phyloP scores from a whole-genome alignment of 2,113 vertebrate genomes.

The Eolophus roseicapilla region DNA sequence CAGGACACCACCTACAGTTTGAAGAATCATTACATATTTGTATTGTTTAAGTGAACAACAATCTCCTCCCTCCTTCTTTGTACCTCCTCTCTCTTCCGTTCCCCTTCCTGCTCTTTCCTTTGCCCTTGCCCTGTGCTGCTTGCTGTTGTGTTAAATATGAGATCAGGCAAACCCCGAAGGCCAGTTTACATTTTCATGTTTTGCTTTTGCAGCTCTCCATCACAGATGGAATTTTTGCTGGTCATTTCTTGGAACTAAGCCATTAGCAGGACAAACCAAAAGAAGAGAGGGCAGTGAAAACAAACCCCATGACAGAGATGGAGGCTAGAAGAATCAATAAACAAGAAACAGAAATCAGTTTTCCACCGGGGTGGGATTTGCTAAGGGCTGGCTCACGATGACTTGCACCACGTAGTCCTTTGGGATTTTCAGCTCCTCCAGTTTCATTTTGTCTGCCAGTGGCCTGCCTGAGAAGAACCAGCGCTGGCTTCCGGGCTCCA shows the following conservation, averaged over 20 bases:
- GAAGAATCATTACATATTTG: background rate
- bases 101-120: background rate
- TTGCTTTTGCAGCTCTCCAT: conserved; percentile 77
- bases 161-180: conserved; percentile 33
- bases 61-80: background rate
- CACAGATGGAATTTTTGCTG: conserved; percentile 81
- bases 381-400: conserved; percentile 92
- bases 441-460: conserved; percentile 92
- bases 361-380: conserved; percentile 85
- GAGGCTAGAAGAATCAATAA: conserved; percentile 6
- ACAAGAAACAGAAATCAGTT: conserved; percentile 74
- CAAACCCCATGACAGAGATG: conserved; percentile 63
- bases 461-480: conserved; percentile 99
- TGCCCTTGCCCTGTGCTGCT: conserved; percentile 24
- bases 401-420: conserved; percentile 99
- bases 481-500: conserved; percentile 85
- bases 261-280: conserved; percentile 49
- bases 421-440: conserved; percentile 97
- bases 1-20: conserved; percentile 54
- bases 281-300: conserved; percentile 58
- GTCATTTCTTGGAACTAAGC: conserved; percentile 74
- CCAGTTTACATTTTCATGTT: background rate
- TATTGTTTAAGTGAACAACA: background rate
- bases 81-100: background rate
- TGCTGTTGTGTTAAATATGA: background rate